Conservation (phyloP, 2,888 invertebrate genomes). For the Sturmia bella region DNA sequence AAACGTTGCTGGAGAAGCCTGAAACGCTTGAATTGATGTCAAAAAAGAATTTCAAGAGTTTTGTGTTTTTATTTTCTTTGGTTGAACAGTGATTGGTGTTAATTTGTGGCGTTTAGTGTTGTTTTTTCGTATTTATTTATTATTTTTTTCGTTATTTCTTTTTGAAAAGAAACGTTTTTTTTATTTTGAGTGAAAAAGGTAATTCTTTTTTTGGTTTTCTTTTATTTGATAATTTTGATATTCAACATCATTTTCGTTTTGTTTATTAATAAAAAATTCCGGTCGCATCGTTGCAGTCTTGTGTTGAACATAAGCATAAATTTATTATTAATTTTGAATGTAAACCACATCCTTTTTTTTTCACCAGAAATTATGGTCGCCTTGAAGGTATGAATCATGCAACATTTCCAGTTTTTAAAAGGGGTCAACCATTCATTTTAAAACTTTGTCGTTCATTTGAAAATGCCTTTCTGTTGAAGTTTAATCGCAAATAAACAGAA, state of each 20-base stretch:
- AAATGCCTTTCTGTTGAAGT: too few species aligned
- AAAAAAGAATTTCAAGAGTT: conserved; percentile 56
- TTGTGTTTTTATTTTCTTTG: conserved; percentile 46
- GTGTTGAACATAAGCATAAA: conserved; percentile 29
- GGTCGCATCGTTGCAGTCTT: conserved; percentile 17
- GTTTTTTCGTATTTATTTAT: conserved; percentile 9
- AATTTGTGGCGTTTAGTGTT: conserved; percentile 57
- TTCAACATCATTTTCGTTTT: background rate
- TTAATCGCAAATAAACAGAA: too few species aligned
- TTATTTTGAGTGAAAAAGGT: conserved; percentile 17
- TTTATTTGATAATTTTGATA: conserved; percentile 2
- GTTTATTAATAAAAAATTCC: conserved; percentile 21
- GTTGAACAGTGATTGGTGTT: conserved; percentile 59
- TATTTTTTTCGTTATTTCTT: conserved; percentile 9
- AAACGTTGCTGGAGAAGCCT: conserved; percentile 39
- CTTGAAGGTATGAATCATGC: conserved; percentile 24
- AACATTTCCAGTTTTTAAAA: background rate
- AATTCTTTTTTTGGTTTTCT: conserved; percentile 4
- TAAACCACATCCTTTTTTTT: conserved; percentile 52
- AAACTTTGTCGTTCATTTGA: background rate
- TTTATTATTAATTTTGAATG: conserved; percentile 38
- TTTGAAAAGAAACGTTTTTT: background rate
- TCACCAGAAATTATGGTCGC: conserved; percentile 1
- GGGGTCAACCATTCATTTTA: background rate
- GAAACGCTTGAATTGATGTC: conserved; percentile 45